A percentile compares a stretch with the other conserved stretches of the same genome.
Conservation (phyloP, 2,888 invertebrate species). For the Yponomeuta cagnagella region DNA sequence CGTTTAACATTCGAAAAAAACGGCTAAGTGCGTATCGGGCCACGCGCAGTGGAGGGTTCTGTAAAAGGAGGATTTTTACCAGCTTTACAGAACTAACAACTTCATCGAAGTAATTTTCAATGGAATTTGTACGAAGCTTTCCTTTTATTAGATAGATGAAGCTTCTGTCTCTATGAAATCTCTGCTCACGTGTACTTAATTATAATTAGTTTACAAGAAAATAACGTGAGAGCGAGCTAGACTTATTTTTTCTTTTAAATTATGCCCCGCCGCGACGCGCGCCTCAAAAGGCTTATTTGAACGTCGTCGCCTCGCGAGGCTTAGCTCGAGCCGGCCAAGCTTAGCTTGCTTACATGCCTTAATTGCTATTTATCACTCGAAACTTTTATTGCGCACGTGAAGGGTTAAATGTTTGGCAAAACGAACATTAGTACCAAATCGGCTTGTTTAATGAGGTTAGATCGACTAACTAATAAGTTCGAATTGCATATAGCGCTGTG, state of each 20-base stretch:
- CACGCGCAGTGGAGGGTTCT: too few relatives aligned
- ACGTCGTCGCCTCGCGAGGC: background rate
- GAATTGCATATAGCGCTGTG: too few relatives aligned
- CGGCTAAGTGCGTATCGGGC: too few relatives aligned
- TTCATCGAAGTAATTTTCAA: too few relatives aligned
- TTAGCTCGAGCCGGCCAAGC: background rate
- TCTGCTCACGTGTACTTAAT: background rate
- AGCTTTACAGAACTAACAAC: too few relatives aligned
- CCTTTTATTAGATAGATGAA: background rate
- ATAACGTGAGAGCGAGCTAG: background rate
- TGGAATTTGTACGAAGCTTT: too few relatives aligned
- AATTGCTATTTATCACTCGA: background rate
- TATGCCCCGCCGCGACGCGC: background rate
- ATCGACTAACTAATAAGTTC: too few relatives aligned
- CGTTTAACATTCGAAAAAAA: too few relatives aligned
- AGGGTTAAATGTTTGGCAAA: too few relatives aligned
- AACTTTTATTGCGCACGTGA: background rate
- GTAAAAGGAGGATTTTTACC: too few relatives aligned
- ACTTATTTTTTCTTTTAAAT: background rate
- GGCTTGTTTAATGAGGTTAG: background rate
- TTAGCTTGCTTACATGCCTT: background rate
- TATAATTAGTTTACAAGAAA: slow-evolving; percentile 3
- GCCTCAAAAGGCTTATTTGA: background rate
- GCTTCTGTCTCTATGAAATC: background rate
- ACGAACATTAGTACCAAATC: background rate